phyloP scores from a whole-genome alignment of 2,888 invertebrate genomes.

The Heliconius erato region DNA sequence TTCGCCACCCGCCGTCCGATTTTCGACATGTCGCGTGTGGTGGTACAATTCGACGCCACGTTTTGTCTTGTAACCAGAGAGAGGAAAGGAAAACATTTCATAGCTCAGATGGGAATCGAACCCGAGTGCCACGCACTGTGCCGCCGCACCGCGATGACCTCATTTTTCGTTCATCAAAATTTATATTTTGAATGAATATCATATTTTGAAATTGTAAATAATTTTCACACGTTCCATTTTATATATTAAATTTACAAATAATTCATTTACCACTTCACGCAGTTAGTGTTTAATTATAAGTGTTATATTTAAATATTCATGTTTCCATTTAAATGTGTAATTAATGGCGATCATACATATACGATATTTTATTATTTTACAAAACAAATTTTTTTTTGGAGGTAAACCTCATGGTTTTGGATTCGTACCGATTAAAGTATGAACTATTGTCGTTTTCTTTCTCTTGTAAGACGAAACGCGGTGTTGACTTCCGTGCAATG shows the following conservation, averaged over 20 bases:
- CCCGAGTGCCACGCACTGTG: background rate
- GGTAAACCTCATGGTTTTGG: background rate
- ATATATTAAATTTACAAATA: background rate
- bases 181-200: background rate
- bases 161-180: background rate
- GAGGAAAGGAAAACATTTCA: background rate
- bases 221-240: conserved; percentile 1
- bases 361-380: background rate
- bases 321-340: background rate
- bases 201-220: background rate
- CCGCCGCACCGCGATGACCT: background rate
- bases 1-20: no score
- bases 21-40: no score
- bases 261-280: background rate
- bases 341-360: background rate
- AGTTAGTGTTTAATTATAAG: background rate
- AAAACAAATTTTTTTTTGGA: background rate
- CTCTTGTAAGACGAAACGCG: no score
- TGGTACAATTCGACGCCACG: no score
- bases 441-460: no score
- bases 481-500: no score
- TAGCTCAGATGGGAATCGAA: background rate
- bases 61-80: background rate
- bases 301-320: background rate
- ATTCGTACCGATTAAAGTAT: background rate